Percentiles rank a stretch among this genome's conserved stretches.
Evolutionary conservation across 2,888 invertebrate species (phyloP).

Genomic region (Dryadula phaetusa): DNA sequence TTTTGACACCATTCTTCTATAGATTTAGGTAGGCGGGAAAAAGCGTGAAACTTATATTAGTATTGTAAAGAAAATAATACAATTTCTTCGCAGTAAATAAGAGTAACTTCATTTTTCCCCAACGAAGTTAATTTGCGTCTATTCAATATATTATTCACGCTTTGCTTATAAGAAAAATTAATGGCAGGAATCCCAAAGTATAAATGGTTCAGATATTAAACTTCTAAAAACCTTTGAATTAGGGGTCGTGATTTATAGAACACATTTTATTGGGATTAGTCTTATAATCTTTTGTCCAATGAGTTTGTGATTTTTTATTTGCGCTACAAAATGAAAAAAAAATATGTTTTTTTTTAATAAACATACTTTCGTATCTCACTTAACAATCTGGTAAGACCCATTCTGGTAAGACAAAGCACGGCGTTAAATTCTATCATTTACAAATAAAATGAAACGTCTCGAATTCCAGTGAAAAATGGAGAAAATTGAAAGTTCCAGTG

Average conservation of each 20-base stretch:
- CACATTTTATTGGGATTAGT: slow-evolving; percentile 8
- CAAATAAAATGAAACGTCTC: too few relatives aligned
- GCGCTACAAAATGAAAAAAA: neutral
- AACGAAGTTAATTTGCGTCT: slow-evolving; percentile 13
- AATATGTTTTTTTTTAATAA: neutral
- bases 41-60: too few relatives aligned
- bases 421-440: too few relatives aligned
- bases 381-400: too few relatives aligned
- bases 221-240: slow-evolving; percentile 17
- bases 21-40: too few relatives aligned
- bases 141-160: slow-evolving; percentile 29
- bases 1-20: too few relatives aligned
- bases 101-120: slow-evolving; percentile 38
- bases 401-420: too few relatives aligned
- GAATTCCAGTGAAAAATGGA: too few relatives aligned
- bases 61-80: neutral
- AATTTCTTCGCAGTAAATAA: neutral
- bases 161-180: slow-evolving; percentile 4
- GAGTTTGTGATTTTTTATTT: neutral
- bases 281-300: slow-evolving; percentile 6
- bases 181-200: slow-evolving; percentile 1
- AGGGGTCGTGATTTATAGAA: slow-evolving; percentile 16
- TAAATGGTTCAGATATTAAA: slow-evolving; percentile 7
- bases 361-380: too few relatives aligned
- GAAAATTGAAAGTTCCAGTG: too few relatives aligned